A percentile compares a stretch with the other conserved stretches of the same genome.
phyloP scores from a whole-genome alignment of 2,797 vertebrate genomes.

The Saxicola maurus region DNA sequence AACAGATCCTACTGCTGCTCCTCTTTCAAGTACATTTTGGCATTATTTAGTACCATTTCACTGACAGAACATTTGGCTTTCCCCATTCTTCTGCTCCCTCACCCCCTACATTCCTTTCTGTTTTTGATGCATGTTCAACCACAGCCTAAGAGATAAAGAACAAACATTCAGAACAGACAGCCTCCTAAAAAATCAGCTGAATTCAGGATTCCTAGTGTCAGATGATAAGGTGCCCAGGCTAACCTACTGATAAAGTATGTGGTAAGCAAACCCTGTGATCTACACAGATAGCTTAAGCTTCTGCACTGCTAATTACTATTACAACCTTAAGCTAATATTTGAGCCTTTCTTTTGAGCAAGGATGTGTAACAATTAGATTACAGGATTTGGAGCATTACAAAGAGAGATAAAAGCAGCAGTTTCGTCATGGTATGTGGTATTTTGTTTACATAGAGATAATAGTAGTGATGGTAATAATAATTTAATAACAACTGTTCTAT shows the following conservation, averaged over 20 bases:
- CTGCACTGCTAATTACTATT: constrained; percentile 56
- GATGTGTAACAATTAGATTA: constrained; percentile 68
- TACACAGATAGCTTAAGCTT: constrained; percentile 42
- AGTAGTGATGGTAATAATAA: background rate
- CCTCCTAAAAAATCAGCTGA: background rate
- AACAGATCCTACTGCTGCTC: background rate
- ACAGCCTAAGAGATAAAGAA: background rate
- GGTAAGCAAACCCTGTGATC: constrained; percentile 34
- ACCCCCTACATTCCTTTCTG: background rate
- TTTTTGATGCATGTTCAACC: background rate
- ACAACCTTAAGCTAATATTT: constrained; percentile 65
- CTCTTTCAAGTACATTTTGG: background rate
- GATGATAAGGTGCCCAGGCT: background rate
- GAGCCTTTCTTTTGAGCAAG: constrained; percentile 53
- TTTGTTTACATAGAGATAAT: constrained; percentile 42
- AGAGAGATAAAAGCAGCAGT: constrained; percentile 38
- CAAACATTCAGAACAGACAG: background rate
- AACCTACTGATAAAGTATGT: constrained; percentile 10
- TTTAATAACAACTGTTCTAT: background rate
- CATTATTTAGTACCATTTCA: background rate
- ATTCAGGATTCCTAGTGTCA: background rate
- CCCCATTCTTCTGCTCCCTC: background rate
- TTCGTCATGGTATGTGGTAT: constrained; percentile 18
- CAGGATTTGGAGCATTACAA: constrained; percentile 56
- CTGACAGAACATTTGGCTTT: background rate